Evolutionary conservation across 1,140 invertebrate genomes (phyloP), one percentile per base, ranked within the genome.

Genomic region (Platyura marginata): DNA sequence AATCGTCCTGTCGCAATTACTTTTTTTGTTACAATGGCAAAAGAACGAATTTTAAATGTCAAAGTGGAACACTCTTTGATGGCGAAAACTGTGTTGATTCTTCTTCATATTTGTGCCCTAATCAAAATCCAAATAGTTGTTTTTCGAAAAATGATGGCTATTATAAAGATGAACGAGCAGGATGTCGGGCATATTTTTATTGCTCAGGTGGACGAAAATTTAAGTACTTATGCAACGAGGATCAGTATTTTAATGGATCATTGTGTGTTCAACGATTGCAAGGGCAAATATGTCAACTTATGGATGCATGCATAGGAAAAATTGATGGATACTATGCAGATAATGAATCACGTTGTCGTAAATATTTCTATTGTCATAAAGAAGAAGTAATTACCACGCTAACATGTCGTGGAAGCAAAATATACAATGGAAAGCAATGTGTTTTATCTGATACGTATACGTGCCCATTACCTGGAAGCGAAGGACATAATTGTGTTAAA

Each of bases 141-240:
- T 57, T 60, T 36, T 57, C 61, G 2, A 63, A 66, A 20, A 38
- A 59, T 6, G 68, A 75, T 50, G 72, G 73, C 0, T 68, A 69
- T 36, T 74, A 72, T 50, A 63, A 65, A 2, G 67, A 74, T 37
- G 55, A 55, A 6, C 62, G 62, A 21, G 64, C 67, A 0, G 68
- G 64, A 3, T 77, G 74, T 49, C 62, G 67, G 11, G 67, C 66
- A 11, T 75, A 74, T 54, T 74, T 68, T 49, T 65, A 65, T 45
- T 75, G 72, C 49, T 54, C 60, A 6, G 57, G 55, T 20, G 68
- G 69, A 1, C 61, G 67, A 42, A 70, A 72, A 46, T 61, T 65
- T 1, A 63, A 64, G 18, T 72, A 71, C 50, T 57, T 71, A 20
- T 74, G 71, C 46, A 57, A 66, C 4, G 50, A 54, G 10, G 62